Evolutionary conservation across 2,888 invertebrate species (phyloP).

Genomic region (Pristionchus maxplancki): DNA sequence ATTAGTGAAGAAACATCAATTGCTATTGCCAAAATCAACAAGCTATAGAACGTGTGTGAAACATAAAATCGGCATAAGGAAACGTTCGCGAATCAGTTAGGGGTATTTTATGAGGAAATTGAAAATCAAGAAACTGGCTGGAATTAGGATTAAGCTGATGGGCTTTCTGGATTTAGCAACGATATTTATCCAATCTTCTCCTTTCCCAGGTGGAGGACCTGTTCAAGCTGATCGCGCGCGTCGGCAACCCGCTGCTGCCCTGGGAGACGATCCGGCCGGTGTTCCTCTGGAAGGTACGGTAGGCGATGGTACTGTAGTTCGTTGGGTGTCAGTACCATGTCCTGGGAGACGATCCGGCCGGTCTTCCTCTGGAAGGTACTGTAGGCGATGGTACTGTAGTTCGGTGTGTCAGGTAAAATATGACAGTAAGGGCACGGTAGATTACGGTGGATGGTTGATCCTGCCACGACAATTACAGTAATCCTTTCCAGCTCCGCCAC

Average conservation of each 20-base stretch:
- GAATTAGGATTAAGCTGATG: too few relatives aligned
- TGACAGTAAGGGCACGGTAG: not conserved
- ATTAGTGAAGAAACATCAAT: too few relatives aligned
- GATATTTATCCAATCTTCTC: not conserved
- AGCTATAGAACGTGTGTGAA: too few relatives aligned
- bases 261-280: slow-evolving; percentile 50
- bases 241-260: slow-evolving; percentile 45
- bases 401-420: not conserved
- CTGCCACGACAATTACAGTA: too few relatives aligned
- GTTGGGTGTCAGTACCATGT: not conserved
- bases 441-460: not conserved
- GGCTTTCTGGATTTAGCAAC: not conserved
- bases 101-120: too few relatives aligned
- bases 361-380: slow-evolving; percentile 26
- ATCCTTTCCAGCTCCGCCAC: slow-evolving; percentile 25
- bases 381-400: too few relatives aligned
- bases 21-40: too few relatives aligned
- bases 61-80: too few relatives aligned
- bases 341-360: slow-evolving; percentile 28
- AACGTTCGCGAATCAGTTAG: too few relatives aligned
- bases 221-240: slow-evolving; percentile 37
- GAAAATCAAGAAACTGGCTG: too few relatives aligned
- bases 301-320: not conserved
- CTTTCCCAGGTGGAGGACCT: slow-evolving; percentile 37
- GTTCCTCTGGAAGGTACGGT: slow-evolving; percentile 46